Base-by-base conservation (phyloP, 2,113 vertebrate species). In the Carassius gibelio region DNA sequence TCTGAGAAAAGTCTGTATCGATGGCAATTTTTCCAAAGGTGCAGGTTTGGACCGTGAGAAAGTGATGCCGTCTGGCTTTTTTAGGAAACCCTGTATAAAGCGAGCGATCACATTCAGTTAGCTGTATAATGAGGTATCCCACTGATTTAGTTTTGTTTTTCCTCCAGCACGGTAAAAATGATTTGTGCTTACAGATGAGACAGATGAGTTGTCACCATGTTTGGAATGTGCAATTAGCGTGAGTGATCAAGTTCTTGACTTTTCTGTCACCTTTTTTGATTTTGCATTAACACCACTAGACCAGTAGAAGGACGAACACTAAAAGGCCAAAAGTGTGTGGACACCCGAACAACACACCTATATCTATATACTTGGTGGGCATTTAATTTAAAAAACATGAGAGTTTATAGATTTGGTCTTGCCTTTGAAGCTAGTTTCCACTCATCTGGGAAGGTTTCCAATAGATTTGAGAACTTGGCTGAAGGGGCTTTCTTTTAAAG, bases 1-100 rank as follows among this genome's bases (percentile, higher is more conserved):
- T 64, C 85, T 92, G 90, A 82, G 84, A 91, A 88, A 90, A 89
- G 85, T 84, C 59, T 52, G 89, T 88, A 89, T 86, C 75, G 83
- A 89, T 83, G 89, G 75, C 81, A 81, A 90, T 86, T 84, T 88
- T 52, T 14, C 87, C 9, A 84, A 72, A 80, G 66, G 81, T 89
- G 85, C 75, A 83, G 75, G 77, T 87, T 88, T 85, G 69, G 69
- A 85, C 30, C 59, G 55, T n/a, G 59, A 88, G 78, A 85, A 79
- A 71, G 48, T 72, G 48, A 76, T n/a, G 74, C 68, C 45, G 84
- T 19, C 34, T 23, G 19, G 69, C 8, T 84, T 84, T 76, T 84
- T 62, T 64, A 82, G 36, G 64, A 86, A 84, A 84, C 50, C 66
- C 61, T 59, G 71, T 50, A 55, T 23, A 42, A 11, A 80, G 34